Evolutionary conservation across 2,113 vertebrate species (phyloP).

Genomic region (Cephalophus harveyi): DNA sequence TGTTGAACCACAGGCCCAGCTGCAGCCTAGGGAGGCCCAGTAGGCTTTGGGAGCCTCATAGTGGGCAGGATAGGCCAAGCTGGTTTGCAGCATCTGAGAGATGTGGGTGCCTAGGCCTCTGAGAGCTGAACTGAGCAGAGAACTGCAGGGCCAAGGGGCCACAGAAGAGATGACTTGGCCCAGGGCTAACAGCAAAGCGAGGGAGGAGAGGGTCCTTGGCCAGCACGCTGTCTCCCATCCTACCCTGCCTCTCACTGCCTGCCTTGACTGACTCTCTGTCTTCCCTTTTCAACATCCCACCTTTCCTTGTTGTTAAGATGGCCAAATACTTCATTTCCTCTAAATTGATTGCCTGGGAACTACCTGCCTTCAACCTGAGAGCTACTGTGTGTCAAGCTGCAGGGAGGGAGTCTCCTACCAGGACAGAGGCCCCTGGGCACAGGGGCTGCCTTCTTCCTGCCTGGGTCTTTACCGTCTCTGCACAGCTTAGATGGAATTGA

Average conservation of each 20-base stretch:
- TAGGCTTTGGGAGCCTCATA: not conserved
- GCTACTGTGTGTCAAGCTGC: slow-evolving; percentile 43
- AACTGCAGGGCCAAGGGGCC: slow-evolving; percentile 12
- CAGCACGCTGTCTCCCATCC: slow-evolving; percentile 41
- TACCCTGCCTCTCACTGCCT: slow-evolving; percentile 58
- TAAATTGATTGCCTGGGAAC: slow-evolving; percentile 63
- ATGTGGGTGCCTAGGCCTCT: not conserved
- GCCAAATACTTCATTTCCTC: slow-evolving; percentile 72
- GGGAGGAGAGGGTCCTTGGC: slow-evolving; percentile 32
- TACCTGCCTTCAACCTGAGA: slow-evolving; percentile 55
- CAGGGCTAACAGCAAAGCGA: slow-evolving; percentile 28
- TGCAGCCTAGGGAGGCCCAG: not conserved
- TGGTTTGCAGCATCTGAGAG: slow-evolving; percentile 32
- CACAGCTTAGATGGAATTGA: slow-evolving; percentile 27
- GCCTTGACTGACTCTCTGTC: slow-evolving; percentile 42
- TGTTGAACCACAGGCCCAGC: slow-evolving; percentile 52
- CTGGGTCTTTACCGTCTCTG: slow-evolving; percentile 34
- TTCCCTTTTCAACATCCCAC: slow-evolving; percentile 11
- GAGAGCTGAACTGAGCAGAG: not conserved
- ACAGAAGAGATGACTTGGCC: not conserved
- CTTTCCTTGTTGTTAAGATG: slow-evolving; percentile 54
- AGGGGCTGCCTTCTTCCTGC: slow-evolving; percentile 40
- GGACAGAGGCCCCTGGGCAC: slow-evolving; percentile 38
- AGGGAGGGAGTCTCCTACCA: slow-evolving; percentile 21
- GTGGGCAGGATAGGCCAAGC: not conserved